phyloP scores from a whole-genome alignment of 2,888 invertebrate genomes.

The Epinotia demarniana region DNA sequence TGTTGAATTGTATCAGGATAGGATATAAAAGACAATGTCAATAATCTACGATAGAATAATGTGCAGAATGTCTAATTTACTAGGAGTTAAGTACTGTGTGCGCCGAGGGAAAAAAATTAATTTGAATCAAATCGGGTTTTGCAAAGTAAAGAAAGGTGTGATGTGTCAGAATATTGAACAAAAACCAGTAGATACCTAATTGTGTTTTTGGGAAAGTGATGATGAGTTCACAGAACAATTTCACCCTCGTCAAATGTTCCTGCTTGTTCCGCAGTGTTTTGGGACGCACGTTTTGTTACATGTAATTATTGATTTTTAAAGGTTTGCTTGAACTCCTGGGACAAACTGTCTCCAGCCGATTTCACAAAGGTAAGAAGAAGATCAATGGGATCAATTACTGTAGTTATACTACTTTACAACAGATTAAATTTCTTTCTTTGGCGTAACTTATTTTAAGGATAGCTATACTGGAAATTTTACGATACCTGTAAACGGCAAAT shows the following conservation, averaged over 20 bases:
- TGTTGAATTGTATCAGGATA: conserved; percentile 74
- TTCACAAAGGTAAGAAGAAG: conserved; percentile 44
- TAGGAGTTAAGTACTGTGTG: conserved; percentile 53
- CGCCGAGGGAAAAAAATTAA: conserved; percentile 68
- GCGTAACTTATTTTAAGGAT: conserved; percentile 52
- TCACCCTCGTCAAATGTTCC: conserved; percentile 48
- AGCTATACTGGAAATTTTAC: conserved; percentile 48
- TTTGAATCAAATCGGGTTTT: conserved; percentile 47
- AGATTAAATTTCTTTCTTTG: conserved; percentile 64
- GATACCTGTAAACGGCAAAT: conserved; percentile 56
- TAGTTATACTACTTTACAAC: conserved; percentile 44
- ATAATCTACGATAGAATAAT: conserved; percentile 61
- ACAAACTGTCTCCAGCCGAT: conserved; percentile 11
- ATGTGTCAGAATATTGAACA: conserved; percentile 6
- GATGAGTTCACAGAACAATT: conserved; percentile 44
- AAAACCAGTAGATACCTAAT: conserved; percentile 2
- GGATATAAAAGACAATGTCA: conserved; percentile 71
- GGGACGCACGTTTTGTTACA: conserved; percentile 28
- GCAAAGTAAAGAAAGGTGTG: neutral
- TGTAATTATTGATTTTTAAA: conserved; percentile 20
- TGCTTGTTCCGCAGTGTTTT: conserved; percentile 33
- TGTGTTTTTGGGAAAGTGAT: conserved; percentile 30
- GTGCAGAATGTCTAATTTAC: conserved; percentile 51
- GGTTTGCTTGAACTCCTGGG: conserved; percentile 1
- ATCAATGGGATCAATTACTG: conserved; percentile 44